Evolutionary conservation across 2,888 invertebrate species (phyloP), one percentile per base, ranked within the genome.

Genomic region (Hemistola chrysoprasaria): DNA sequence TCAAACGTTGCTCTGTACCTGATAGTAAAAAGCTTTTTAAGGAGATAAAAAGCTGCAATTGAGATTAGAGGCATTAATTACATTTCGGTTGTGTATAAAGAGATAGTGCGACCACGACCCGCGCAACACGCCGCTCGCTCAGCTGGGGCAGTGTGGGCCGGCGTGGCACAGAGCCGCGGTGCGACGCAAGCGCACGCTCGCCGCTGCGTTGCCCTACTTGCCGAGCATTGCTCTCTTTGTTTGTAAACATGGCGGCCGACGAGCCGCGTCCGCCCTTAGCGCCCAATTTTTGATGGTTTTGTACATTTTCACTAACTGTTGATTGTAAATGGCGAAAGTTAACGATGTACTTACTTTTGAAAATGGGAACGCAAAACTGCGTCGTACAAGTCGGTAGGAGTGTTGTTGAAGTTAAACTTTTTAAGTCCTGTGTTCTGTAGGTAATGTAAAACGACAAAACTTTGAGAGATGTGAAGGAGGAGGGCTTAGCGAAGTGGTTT

Each of bases 141-240:
- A 16, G 2, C 16, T 16, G 3, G 58, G 20, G 21, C n/a, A n/a
- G n/a, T 20, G 29, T 20, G 29, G 28, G 11, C 16, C 16, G 16
- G 16, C 16, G 4, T 3, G 16, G 40, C 24, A 55, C 59, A 37
- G 53, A 57, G 51, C 34, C 49, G 50, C 40, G 47, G 62, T 63
- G 53, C 61, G 58, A 56, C 56, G 70, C 68, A 64, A 49, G 56
- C 65, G 66, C 71, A 60, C 63, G 70, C 71, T 62, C 16, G 16
- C 72, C n/a, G 71, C 72, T 73, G 78, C 69, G 75, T 57, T 86
- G 85, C 86, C 89, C 88, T 87, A 90, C 86, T 87, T 90, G 67
- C 71, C 74, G 89, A 72, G 65, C 89, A 70, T 89, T 90, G 88
- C 83, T 89, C 89, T 86, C 78, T 80, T 87, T 90, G 89, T 90